These are phyloP conservation scores for Heliconius erato DNA, from an alignment of 2,888 invertebrate species.

Conservation along the genomic window DNA sequence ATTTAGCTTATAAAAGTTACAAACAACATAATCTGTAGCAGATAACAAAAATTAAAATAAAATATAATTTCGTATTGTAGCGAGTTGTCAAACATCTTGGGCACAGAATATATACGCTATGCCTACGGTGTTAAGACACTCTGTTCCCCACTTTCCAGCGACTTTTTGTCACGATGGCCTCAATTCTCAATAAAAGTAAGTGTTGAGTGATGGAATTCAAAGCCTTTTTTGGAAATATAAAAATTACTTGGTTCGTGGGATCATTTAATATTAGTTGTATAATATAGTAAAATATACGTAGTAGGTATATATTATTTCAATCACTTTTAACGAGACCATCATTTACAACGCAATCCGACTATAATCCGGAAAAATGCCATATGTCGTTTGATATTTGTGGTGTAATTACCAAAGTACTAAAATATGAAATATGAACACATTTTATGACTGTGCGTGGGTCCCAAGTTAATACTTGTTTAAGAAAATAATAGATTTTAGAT, in stretches of 20 bases:
- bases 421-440: slow-evolving; percentile 8
- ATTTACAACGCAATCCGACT: background rate
- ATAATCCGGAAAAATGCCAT: slow-evolving; percentile 11
- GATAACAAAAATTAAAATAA: no score
- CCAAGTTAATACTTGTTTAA: background rate
- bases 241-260: no score
- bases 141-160: no score
- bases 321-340: background rate
- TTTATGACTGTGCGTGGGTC: slow-evolving; percentile 2
- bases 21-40: no score
- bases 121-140: no score
- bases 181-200: no score
- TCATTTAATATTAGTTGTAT: background rate
- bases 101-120: no score
- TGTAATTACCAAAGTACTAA: slow-evolving; percentile 16
- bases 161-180: no score
- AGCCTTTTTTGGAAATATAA: no score
- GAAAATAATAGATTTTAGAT: background rate
- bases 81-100: no score
- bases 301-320: background rate
- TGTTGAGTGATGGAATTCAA: no score
- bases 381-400: slow-evolving; percentile 15
- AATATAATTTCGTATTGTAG: no score
- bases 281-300: background rate
- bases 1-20: slow-evolving; percentile 7